phyloP scores from a whole-genome alignment of 1,140 invertebrate species.

The Pachyrhynchus sulphureomaculatus region DNA sequence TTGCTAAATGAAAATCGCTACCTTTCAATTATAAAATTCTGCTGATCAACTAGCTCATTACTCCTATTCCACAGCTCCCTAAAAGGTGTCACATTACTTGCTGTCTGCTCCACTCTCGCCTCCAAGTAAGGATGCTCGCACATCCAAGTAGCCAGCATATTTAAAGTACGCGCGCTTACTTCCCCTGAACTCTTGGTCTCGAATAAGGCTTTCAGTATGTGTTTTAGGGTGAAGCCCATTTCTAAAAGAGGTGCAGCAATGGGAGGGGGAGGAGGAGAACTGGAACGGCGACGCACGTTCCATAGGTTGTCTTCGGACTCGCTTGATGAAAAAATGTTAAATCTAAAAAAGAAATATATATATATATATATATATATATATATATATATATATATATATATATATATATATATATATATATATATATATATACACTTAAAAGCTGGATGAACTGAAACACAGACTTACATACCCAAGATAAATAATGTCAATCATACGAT shows the following conservation, averaged over 20 bases:
- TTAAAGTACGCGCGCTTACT: constrained; percentile 58
- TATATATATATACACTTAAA: no score
- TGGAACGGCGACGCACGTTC: constrained; percentile 13
- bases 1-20: no score
- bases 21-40: constrained; percentile 20
- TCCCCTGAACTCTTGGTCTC: constrained; percentile 60
- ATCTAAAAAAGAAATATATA: background rate
- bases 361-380: background rate
- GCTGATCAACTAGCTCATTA: constrained; percentile 15
- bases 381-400: no score
- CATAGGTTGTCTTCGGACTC: constrained; percentile 38
- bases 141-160: constrained; percentile 69
- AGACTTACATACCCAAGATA: no score
- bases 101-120: constrained; percentile 25
- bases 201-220: constrained; percentile 61
- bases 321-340: constrained; percentile 10
- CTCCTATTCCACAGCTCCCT: constrained; percentile 17
- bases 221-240: constrained; percentile 64
- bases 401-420: no score
- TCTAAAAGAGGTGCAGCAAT: constrained; percentile 61
- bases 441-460: no score
- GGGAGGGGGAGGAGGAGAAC: constrained; percentile 46
- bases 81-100: background rate
- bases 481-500: no score
- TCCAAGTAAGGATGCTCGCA: constrained; percentile 62